Percentiles rank a stretch among this genome's conserved stretches.
These are phyloP conservation scores for Nothobranchius furzeri DNA, from an alignment of 2,113 vertebrate genomes.

Conservation along the genomic window DNA sequence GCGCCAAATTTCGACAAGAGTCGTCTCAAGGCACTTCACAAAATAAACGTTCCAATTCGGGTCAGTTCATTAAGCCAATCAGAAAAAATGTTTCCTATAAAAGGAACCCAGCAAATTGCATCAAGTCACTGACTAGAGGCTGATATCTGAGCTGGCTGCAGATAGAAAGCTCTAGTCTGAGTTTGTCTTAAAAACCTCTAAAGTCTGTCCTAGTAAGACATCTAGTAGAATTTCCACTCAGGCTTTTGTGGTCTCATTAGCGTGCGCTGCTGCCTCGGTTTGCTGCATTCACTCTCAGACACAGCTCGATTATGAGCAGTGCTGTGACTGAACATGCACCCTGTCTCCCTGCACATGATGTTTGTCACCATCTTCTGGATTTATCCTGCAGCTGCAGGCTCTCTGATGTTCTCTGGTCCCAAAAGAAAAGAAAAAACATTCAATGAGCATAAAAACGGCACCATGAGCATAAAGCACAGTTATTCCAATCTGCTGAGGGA, in stretches of 20 bases:
- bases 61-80: too few relatives aligned
- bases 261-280: conserved; percentile 50
- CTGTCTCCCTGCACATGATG: conserved; percentile 13
- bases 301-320: conserved; percentile 33
- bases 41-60: too few relatives aligned
- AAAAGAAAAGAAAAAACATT: too few relatives aligned
- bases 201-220: not conserved
- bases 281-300: conserved; percentile 40
- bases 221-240: conserved; percentile 9
- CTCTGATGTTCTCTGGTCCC: not conserved
- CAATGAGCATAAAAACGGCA: too few relatives aligned
- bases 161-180: conserved; percentile 52
- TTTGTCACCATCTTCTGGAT: conserved; percentile 65
- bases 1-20: too few relatives aligned
- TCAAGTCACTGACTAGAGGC: conserved; percentile 12
- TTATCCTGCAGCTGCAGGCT: conserved; percentile 27
- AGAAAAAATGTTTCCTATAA: too few relatives aligned
- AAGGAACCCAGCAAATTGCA: too few relatives aligned
- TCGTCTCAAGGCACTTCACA: too few relatives aligned
- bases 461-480: too few relatives aligned
- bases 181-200: conserved; percentile 7
- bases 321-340: not conserved
- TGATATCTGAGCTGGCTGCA: conserved; percentile 39
- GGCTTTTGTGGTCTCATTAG: conserved; percentile 44
- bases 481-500: too few relatives aligned